Evolutionary conservation across 2,888 invertebrate species (phyloP).

Genomic region (Mantis religiosa): DNA sequence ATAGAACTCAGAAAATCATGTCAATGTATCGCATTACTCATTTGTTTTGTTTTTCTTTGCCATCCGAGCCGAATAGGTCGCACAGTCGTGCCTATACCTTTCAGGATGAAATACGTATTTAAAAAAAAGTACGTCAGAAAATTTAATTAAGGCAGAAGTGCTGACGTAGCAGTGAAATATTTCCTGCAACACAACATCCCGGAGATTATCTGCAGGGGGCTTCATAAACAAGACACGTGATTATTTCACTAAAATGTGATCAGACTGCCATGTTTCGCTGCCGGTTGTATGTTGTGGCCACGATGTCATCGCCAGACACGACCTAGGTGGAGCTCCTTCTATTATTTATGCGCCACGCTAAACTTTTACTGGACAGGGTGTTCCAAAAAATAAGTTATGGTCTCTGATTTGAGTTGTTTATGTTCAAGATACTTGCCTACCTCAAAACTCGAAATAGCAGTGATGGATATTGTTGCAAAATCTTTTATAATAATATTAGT

Average conservation of each 20-base stretch:
- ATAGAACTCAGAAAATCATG: no score
- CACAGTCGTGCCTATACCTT: background rate
- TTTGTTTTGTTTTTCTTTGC: no score
- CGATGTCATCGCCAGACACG: background rate
- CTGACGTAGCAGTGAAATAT: background rate
- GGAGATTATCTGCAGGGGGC: background rate
- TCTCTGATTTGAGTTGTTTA: no score
- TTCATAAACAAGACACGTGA: conserved; percentile 5
- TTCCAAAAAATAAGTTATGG: background rate
- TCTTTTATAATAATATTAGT: no score
- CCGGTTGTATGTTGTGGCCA: background rate
- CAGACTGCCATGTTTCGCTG: background rate
- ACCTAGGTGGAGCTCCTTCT: background rate
- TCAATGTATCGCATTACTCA: no score
- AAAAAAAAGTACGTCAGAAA: background rate
- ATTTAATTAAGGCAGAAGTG: background rate
- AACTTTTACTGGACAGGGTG: background rate
- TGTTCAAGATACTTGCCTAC: no score
- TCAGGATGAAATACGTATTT: background rate
- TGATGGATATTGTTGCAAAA: no score
- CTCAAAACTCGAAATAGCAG: no score
- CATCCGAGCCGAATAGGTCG: background rate
- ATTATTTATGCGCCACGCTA: background rate
- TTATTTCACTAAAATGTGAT: conserved; percentile 2
- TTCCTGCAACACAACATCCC: background rate